Conservation (phyloP, 1,140 invertebrate genomes). For the Drosophila lacertosa region DNA sequence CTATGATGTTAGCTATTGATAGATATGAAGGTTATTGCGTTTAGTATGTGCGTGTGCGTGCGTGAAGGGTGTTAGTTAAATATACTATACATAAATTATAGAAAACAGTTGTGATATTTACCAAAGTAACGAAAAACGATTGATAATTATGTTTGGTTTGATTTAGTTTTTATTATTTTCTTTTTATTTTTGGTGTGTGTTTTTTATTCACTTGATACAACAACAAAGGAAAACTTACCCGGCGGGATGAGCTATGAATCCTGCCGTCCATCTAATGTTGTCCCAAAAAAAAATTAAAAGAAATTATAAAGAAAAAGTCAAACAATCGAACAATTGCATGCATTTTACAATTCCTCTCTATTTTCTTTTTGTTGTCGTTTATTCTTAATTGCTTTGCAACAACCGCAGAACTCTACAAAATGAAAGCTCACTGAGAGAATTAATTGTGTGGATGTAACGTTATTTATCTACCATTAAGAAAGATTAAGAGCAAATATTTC, state of each 20-base stretch:
- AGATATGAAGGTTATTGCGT: slow-evolving; percentile 21
- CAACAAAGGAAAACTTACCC: slow-evolving; percentile 83
- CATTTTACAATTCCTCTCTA: slow-evolving; percentile 57
- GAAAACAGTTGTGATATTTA: slow-evolving; percentile 20
- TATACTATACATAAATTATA: slow-evolving; percentile 22
- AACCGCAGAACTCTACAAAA: neutral
- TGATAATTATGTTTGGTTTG: slow-evolving; percentile 1
- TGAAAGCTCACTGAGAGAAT: neutral
- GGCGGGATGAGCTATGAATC: slow-evolving; percentile 84
- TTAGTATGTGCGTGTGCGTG: slow-evolving; percentile 28
- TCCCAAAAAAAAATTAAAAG: slow-evolving; percentile 84
- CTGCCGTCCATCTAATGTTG: slow-evolving; percentile 84
- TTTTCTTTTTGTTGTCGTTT: slow-evolving; percentile 8
- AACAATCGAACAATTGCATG: slow-evolving; percentile 79
- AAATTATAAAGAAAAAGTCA: slow-evolving; percentile 83
- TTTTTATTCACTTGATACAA: slow-evolving; percentile 55
- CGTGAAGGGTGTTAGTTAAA: slow-evolving; percentile 26
- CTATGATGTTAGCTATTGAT: neutral
- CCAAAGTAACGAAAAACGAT: slow-evolving; percentile 23
- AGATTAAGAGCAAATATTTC: neutral
- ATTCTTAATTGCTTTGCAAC: no score
- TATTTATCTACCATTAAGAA: neutral
- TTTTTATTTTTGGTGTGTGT: neutral
- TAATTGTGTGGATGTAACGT: neutral
- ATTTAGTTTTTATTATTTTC: slow-evolving; percentile 1